A percentile compares a stretch with the other conserved stretches of the same genome.
These are phyloP conservation scores for Polyploca ridens DNA, from an alignment of 2,888 invertebrate species.

Conservation along the genomic window DNA sequence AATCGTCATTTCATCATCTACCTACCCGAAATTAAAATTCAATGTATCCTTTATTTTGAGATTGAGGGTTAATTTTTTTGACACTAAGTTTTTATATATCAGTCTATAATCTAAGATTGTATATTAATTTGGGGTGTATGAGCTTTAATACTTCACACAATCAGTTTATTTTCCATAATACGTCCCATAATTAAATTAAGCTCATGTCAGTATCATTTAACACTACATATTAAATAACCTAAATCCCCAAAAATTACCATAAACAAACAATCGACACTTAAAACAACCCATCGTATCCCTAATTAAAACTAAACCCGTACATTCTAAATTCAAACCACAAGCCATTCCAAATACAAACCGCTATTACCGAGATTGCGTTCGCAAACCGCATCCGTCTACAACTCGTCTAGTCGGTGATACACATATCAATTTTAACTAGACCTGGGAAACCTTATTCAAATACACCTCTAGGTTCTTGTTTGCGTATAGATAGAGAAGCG, in stretches of 20 bases:
- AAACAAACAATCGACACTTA: slow-evolving; percentile 13
- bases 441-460: slow-evolving; percentile 50
- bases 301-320: slow-evolving; percentile 54
- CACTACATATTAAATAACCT: slow-evolving; percentile 12
- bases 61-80: no score
- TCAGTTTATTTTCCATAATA: no score
- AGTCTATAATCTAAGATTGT: no score
- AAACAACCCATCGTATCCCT: slow-evolving; percentile 26
- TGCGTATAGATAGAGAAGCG: slow-evolving; percentile 30
- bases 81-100: no score
- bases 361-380: slow-evolving; percentile 18
- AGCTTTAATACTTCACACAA: no score
- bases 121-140: no score
- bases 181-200: neutral
- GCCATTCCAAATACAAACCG: slow-evolving; percentile 33
- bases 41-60: no score
- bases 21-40: no score
- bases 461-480: slow-evolving; percentile 37
- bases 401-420: slow-evolving; percentile 70
- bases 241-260: slow-evolving; percentile 15
- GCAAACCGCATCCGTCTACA: slow-evolving; percentile 66
- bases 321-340: slow-evolving; percentile 33
- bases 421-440: slow-evolving; percentile 55
- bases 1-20: no score
- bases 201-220: neutral